Conservation (phyloP, 2,113 vertebrate genomes). For the Microcebus griseorufus region DNA sequence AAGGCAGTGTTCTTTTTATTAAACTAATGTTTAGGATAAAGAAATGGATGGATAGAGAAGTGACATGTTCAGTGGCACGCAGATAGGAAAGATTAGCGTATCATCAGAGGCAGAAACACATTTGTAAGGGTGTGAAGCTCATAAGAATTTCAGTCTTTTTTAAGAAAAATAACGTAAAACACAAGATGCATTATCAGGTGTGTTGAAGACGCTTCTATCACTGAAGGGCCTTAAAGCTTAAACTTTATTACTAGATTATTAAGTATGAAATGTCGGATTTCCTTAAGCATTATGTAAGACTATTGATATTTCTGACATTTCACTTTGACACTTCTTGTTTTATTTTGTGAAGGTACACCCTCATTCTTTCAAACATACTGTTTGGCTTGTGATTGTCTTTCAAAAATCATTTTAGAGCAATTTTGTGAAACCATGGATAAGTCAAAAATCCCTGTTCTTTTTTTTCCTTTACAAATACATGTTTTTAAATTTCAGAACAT, state of each 20-base stretch:
- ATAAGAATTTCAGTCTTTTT: slow-evolving; percentile 5
- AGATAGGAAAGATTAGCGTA: neutral
- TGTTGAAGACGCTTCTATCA: neutral
- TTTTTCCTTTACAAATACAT: too few species aligned
- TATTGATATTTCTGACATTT: too few species aligned
- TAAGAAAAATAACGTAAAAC: neutral
- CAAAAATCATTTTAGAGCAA: too few species aligned
- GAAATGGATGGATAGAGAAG: neutral
- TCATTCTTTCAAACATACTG: too few species aligned
- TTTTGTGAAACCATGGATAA: too few species aligned
- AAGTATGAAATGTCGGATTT: too few species aligned
- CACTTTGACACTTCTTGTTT: too few species aligned
- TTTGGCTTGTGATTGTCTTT: too few species aligned
- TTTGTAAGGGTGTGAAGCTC: neutral
- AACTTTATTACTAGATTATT: neutral
- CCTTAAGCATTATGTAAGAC: too few species aligned
- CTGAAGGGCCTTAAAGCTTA: neutral
- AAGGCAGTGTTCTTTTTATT: neutral
- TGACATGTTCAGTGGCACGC: neutral
- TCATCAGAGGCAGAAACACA: neutral
- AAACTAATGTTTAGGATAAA: neutral
- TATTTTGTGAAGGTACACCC: too few species aligned
- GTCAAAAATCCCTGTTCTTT: too few species aligned
- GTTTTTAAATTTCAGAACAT: too few species aligned
- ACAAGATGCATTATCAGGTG: neutral